Base-by-base conservation (phyloP, 1,140 invertebrate genomes). In the Cyclina sinensis region DNA sequence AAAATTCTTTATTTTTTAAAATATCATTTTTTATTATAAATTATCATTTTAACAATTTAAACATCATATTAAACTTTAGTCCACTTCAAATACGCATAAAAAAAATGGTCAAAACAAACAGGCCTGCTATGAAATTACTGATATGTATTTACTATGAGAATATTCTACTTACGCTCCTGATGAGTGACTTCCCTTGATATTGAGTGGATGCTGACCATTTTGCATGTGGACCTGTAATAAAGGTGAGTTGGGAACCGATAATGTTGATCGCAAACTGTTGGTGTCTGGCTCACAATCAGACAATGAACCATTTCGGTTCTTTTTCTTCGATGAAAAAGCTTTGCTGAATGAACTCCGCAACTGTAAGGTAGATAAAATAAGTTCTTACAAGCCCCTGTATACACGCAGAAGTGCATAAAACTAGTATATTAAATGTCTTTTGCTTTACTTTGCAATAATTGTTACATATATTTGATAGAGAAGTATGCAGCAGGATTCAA, bases 331-430 rank as follows among this genome's bases (percentile, higher is more conserved):
- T 9, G 98, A 99, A 95, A 99, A 99, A n/a, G 99, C 99, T 96
- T 99, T 99, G 90, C 98, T 99, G 95, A 99, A 99, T 18, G 98
- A 99, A 95, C 98, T 99, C 57, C 99, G 96, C 57, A 99, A 96
- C 98, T 98, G 92, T 32, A 93, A 92, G 90, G 24, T 14, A 57
- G 30, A 32, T 30, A 14, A 65, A 65, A 65, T 5, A 65, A 57
- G 3, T 11, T n/a, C 21, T 57, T 4, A 43, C 3, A n/a, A 46
- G 16, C 43, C 16, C 43, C 7, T n/a, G n/a, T n/a, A 48, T 48
- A 48, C 46, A 48, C 18, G 46, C 46, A 48, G 7, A 11, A 11
- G 18, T 11, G 18, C 7, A 11, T 48, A 48, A 48, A 48, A 11
- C 18, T 18, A 48, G 7, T 48, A 48, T 11, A 48, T 48, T 48